A percentile compares a stretch with the other conserved stretches of the same genome.
Conservation (phyloP, 2,888 invertebrate genomes). For the Metellina segmentata region DNA sequence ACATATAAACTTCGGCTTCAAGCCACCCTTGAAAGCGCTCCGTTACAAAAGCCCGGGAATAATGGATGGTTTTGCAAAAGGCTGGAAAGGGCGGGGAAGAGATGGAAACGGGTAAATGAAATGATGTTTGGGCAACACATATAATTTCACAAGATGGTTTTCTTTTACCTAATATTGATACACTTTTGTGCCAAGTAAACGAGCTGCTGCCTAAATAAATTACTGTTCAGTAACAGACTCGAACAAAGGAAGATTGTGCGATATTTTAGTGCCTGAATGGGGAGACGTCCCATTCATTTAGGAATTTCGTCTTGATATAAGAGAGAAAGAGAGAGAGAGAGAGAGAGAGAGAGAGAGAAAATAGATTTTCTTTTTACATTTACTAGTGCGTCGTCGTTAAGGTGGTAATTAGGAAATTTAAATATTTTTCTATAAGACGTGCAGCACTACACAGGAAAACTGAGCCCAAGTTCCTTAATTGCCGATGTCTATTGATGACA, state of each 20-base stretch:
- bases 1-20: conserved; percentile 20
- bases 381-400: no score
- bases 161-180: not conserved
- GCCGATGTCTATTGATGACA: no score
- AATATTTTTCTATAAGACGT: no score
- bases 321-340: no score
- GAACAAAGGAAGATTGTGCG: not conserved
- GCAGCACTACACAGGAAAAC: no score
- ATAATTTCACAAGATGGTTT: not conserved
- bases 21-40: not conserved
- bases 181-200: not conserved
- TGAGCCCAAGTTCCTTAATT: no score
- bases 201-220: not conserved
- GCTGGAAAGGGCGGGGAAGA: not conserved
- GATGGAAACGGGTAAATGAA: not conserved
- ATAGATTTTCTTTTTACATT: no score
- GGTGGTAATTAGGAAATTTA: no score
- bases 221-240: not conserved
- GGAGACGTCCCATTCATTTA: no score
- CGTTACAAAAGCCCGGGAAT: not conserved
- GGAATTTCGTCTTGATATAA: no score
- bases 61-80: conserved; percentile 14
- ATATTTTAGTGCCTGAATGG: no score
- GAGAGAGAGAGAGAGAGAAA: no score
- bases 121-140: not conserved